Evolutionary conservation across 2,797 vertebrate species (phyloP).

Genomic region (Chiroxiphia lanceolata): DNA sequence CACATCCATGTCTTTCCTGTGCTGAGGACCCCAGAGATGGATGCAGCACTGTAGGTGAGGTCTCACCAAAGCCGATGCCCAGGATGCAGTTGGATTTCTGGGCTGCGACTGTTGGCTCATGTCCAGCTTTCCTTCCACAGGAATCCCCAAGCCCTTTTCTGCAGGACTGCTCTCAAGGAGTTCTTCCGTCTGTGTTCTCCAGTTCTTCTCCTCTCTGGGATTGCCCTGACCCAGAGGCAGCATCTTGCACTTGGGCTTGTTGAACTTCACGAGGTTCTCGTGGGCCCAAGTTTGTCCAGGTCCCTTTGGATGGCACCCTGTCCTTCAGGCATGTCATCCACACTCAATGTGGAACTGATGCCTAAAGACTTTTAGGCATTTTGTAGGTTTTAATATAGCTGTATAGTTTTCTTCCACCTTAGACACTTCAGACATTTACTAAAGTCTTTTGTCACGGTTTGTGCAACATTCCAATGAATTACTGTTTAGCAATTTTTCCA

Average conservation of each 20-base stretch:
- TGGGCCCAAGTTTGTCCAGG: not conserved
- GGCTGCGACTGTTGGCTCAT: rapidly evolving
- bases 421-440: no score
- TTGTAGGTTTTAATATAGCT: no score
- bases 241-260: not conserved
- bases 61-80: not conserved
- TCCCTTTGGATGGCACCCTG: not conserved
- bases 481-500: not conserved
- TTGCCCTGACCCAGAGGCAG: not conserved
- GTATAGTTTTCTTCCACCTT: no score
- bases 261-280: not conserved
- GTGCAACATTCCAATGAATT: not conserved
- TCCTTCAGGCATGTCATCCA: not conserved
- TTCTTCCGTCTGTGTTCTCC: not conserved
- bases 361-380: no score
- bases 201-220: not conserved
- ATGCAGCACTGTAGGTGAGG: not conserved
- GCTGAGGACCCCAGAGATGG: not conserved
- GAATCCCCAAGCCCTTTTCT: not conserved
- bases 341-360: no score
- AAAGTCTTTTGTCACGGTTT: not conserved
- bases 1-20: not conserved
- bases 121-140: not conserved
- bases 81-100: no score
- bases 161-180: not conserved